Conservation (phyloP, 2,888 invertebrate genomes). For the Pyrgus malvae region DNA sequence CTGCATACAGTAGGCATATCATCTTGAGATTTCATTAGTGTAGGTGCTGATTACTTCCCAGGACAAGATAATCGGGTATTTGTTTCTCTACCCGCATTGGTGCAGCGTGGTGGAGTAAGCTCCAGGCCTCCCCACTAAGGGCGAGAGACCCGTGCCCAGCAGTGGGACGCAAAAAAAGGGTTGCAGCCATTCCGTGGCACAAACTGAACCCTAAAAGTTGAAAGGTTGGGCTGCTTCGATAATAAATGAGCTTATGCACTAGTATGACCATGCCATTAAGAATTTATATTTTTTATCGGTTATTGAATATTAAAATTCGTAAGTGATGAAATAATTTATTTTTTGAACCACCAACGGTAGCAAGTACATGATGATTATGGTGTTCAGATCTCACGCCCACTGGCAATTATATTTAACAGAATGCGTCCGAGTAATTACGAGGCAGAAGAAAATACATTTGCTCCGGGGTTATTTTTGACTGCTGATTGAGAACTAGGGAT, state of each 20-base stretch:
- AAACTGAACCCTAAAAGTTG: constrained; percentile 2
- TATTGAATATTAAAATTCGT: constrained; percentile 27
- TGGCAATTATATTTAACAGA: constrained; percentile 47
- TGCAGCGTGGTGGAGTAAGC: too few species aligned
- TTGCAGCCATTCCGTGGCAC: neutral
- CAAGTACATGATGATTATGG: constrained; percentile 47
- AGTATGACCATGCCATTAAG: constrained; percentile 23
- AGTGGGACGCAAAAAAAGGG: neutral
- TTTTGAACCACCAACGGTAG: constrained; percentile 32
- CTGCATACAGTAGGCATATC: too few species aligned
- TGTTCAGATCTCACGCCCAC: constrained; percentile 40
- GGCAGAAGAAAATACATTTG: constrained; percentile 46
- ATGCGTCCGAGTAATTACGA: constrained; percentile 35
- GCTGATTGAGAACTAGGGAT: neutral
- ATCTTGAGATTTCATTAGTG: too few species aligned
- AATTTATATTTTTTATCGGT: constrained; percentile 15
- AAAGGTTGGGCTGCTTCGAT: constrained; percentile 6
- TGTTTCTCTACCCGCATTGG: too few species aligned
- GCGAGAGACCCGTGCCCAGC: too few species aligned
- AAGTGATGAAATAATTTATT: constrained; percentile 23
- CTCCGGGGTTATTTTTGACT: constrained; percentile 35
- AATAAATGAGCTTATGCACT: constrained; percentile 23
- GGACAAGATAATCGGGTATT: too few species aligned
- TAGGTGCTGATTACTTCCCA: too few species aligned
- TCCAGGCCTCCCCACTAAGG: too few species aligned